phyloP scores from a whole-genome alignment of 2,113 vertebrate species.

The Calyptommatus sinebrachiatus region DNA sequence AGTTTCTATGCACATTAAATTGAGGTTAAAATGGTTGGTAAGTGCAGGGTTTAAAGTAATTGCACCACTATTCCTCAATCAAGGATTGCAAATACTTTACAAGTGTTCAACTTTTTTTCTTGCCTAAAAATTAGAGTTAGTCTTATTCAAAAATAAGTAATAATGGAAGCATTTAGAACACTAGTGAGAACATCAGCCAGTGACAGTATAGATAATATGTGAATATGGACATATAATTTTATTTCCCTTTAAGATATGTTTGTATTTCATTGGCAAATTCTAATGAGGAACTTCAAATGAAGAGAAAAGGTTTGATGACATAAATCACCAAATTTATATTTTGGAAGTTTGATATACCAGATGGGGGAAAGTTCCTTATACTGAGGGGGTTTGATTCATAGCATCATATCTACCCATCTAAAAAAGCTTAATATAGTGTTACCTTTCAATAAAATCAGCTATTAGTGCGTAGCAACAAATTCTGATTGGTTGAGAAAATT shows the following conservation, averaged over 20 bases:
- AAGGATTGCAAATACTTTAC: conserved; percentile 52
- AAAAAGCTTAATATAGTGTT: too few relatives aligned
- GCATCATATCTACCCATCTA: too few relatives aligned
- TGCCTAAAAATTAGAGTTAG: conserved; percentile 35
- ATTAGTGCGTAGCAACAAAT: too few relatives aligned
- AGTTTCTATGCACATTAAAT: conserved; percentile 49
- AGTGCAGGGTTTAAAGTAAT: conserved; percentile 56
- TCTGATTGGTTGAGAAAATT: too few relatives aligned
- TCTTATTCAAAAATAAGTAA: conserved; percentile 42
- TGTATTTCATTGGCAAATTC: too few relatives aligned
- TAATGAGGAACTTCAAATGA: too few relatives aligned
- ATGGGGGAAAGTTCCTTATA: too few relatives aligned
- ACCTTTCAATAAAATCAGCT: too few relatives aligned
- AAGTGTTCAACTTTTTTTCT: conserved; percentile 31
- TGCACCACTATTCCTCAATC: conserved; percentile 56
- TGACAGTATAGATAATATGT: conserved; percentile 24
- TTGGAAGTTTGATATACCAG: too few relatives aligned
- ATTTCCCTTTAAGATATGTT: neutral
- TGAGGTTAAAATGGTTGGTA: conserved; percentile 57
- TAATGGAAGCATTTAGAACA: conserved; percentile 32
- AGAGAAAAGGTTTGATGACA: too few relatives aligned
- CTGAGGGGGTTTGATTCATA: too few relatives aligned
- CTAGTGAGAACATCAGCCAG: conserved; percentile 24
- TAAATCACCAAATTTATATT: too few relatives aligned
- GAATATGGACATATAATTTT: conserved; percentile 31